Percentiles rank a stretch among this genome's conserved stretches.
These are phyloP conservation scores for Nematostella vectensis DNA, from an alignment of 92 coral and sea anemone species.

Conservation along the genomic window DNA sequence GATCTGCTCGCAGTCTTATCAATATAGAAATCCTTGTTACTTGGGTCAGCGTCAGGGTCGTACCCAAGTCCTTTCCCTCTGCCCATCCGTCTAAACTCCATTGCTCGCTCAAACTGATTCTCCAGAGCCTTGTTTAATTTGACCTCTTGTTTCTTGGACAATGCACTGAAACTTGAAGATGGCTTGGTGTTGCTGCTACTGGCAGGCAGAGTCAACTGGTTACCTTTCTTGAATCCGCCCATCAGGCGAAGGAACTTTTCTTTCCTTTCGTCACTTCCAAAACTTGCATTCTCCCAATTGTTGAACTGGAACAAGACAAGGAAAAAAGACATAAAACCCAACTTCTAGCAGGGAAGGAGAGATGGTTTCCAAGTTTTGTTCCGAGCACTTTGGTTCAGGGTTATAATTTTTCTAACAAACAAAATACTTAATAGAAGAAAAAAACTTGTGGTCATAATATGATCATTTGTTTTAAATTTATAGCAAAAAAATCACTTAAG, in stretches of 20 bases:
- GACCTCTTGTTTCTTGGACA: conserved; percentile 47
- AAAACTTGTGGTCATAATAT: too few species aligned
- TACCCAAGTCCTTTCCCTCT: conserved; percentile 77
- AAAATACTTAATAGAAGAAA: too few species aligned
- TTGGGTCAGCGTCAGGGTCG: conserved; percentile 56
- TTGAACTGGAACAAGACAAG: conserved; percentile 31
- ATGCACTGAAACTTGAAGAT: conserved; percentile 35
- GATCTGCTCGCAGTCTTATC: conserved; percentile 53
- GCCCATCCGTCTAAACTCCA: conserved; percentile 43
- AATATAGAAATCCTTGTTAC: conserved; percentile 49
- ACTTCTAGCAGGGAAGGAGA: background rate
- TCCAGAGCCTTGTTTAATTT: conserved; percentile 40
- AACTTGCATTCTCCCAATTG: conserved; percentile 55
- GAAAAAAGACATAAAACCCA: conserved; percentile 1
- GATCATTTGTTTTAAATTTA: too few species aligned
- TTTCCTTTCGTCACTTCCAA: conserved; percentile 58
- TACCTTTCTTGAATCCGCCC: conserved; percentile 66
- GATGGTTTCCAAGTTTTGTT: too few species aligned
- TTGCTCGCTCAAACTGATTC: conserved; percentile 57
- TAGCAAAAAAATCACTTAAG: too few species aligned
- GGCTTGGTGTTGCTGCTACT: conserved; percentile 5
- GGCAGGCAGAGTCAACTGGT: conserved; percentile 9
- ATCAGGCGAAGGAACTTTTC: conserved; percentile 70
- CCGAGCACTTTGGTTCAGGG: too few species aligned
- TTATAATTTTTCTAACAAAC: too few species aligned